A percentile compares a stretch with the other conserved stretches of the same genome.
These are phyloP conservation scores for Rhyacophila evoluta DNA, from an alignment of 2,888 invertebrate species.

Conservation along the genomic window DNA sequence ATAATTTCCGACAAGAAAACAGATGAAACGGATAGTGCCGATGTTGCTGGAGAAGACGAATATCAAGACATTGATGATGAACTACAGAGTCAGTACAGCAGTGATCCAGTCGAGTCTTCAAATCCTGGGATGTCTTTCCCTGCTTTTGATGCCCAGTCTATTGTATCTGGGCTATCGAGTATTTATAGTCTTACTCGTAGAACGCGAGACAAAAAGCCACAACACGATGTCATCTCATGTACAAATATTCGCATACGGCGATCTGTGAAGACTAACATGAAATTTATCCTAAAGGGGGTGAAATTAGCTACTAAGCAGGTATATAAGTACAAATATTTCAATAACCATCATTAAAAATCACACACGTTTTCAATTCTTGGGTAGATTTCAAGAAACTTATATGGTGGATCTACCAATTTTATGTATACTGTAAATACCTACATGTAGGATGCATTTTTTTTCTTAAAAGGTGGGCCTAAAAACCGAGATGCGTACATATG, in stretches of 20 bases:
- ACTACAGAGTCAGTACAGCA: constrained; percentile 57
- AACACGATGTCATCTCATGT: constrained; percentile 66
- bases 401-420: too few relatives aligned
- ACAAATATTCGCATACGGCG: constrained; percentile 64
- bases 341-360: too few relatives aligned
- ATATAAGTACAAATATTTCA: too few relatives aligned
- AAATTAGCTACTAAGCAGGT: constrained; percentile 69
- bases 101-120: constrained; percentile 29
- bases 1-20: constrained; percentile 49
- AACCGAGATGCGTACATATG: too few relatives aligned
- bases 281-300: constrained; percentile 66
- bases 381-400: too few relatives aligned
- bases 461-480: too few relatives aligned
- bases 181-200: constrained; percentile 60
- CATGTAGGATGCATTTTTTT: too few relatives aligned
- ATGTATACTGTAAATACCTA: too few relatives aligned
- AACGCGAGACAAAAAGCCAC: constrained; percentile 64
- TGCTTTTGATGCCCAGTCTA: constrained; percentile 65
- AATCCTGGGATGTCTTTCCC: too few relatives aligned
- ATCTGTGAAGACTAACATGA: constrained; percentile 65
- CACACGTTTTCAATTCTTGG: too few relatives aligned
- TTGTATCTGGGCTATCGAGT: constrained; percentile 64
- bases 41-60: constrained; percentile 66
- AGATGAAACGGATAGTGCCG: constrained; percentile 59
- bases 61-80: constrained; percentile 67